Evolutionary conservation across 1,140 invertebrate species (phyloP).

Genomic region (Pseudomyrmex cubaensis): DNA sequence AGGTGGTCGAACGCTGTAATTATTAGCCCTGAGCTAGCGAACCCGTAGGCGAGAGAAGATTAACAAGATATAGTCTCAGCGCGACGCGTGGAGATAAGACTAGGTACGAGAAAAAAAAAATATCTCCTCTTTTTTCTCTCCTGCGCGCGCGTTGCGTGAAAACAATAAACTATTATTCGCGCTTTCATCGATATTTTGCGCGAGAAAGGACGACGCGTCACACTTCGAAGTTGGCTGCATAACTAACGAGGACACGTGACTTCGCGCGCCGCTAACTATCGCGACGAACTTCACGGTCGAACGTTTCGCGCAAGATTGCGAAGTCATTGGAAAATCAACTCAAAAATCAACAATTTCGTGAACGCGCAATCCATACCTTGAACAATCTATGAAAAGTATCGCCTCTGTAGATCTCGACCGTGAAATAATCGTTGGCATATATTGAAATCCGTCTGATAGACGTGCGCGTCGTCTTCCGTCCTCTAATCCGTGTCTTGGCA

Average conservation of each 20-base stretch:
- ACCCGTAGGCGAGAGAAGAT: slow-evolving; percentile 4
- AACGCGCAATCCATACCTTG: slow-evolving; percentile 8
- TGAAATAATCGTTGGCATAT: background rate
- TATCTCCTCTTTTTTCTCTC: background rate
- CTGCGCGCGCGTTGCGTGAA: background rate
- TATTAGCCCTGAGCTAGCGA: slow-evolving; percentile 35
- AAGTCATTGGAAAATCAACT: background rate
- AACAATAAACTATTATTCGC: slow-evolving; percentile 14
- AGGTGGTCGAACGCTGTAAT: slow-evolving; percentile 59
- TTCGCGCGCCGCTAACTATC: slow-evolving; percentile 40
- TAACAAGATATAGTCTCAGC: slow-evolving; percentile 24
- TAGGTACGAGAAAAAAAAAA: background rate
- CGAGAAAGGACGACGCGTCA: slow-evolving; percentile 18
- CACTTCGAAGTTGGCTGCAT: slow-evolving; percentile 43
- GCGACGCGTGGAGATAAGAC: slow-evolving; percentile 1
- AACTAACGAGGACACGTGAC: slow-evolving; percentile 57
- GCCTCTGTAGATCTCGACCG: background rate
- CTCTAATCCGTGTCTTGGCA: slow-evolving; percentile 70
- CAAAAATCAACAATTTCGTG: background rate
- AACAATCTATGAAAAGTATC: background rate
- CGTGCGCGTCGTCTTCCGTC: slow-evolving; percentile 25
- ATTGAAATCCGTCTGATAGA: background rate
- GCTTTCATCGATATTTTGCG: slow-evolving; percentile 28
- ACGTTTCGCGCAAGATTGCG: background rate
- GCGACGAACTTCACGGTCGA: background rate